Evolutionary conservation across 2,888 invertebrate species (phyloP).

Genomic region (Aleiodes alternator): DNA sequence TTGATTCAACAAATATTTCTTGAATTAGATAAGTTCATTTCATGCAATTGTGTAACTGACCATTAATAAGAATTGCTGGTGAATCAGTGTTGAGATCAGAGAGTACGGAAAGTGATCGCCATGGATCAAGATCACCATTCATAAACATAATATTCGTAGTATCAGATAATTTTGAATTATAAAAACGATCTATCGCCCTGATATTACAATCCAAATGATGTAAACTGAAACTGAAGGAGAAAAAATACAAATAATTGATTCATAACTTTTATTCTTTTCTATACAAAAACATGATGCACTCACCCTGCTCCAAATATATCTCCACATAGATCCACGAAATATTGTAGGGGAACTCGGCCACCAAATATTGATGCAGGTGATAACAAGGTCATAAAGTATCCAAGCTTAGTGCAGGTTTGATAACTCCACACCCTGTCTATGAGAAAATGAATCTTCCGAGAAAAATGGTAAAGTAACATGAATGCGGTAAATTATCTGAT

Average conservation of each 20-base stretch:
- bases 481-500: too few species aligned
- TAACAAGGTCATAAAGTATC: slow-evolving; percentile 87
- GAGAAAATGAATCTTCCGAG: slow-evolving; percentile 50
- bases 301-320: slow-evolving; percentile 75
- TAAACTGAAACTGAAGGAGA: slow-evolving; percentile 59
- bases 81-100: slow-evolving; percentile 70
- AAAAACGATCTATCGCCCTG: slow-evolving; percentile 76
- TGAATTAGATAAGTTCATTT: too few species aligned
- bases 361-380: slow-evolving; percentile 63
- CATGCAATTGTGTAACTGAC: slow-evolving; percentile 51
- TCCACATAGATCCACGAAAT: slow-evolving; percentile 78
- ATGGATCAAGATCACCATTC: slow-evolving; percentile 80
- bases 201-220: slow-evolving; percentile 72
- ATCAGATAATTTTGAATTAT: slow-evolving; percentile 76
- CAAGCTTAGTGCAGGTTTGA: slow-evolving; percentile 92
- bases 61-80: slow-evolving; percentile 67
- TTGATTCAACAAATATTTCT: neutral
- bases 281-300: slow-evolving; percentile 42
- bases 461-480: too few species aligned
- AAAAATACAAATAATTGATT: neutral
- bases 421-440: slow-evolving; percentile 87
- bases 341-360: slow-evolving; percentile 75
- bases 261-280: neutral
- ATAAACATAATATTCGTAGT: slow-evolving; percentile 79
- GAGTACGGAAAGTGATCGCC: slow-evolving; percentile 77